Evolutionary conservation across 1,140 invertebrate species (phyloP), one percentile per base, ranked within the genome.

Genomic region (Lerema accius): DNA sequence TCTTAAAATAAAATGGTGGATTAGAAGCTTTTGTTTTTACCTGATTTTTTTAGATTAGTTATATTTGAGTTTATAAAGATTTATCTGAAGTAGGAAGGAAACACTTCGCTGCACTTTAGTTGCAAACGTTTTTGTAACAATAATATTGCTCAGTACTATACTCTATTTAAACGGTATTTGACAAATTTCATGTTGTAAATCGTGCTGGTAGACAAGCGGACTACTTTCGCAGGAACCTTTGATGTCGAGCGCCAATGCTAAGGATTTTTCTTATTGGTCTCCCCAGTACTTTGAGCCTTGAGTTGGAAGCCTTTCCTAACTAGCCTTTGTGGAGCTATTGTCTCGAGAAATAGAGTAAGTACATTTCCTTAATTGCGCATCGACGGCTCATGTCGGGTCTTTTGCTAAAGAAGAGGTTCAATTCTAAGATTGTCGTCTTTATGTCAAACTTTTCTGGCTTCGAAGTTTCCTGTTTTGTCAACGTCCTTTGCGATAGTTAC

Each of bases 241-340:
- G 28, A 32, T 10, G 28, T 32, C 39, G 19, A 42, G 19, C 42
- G 50, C 15, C 7, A 32, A 49, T 51, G 4, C 49, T 23, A 23
- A 42, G 50, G 50, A 53, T 53, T 53, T 53, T 53, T 55, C 42
- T 43, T 43, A 55, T 55, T 55, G 39, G 13, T 28, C 45, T 28
- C 19, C 45, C 19, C n/a, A 26, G 19, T 28, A 39, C 51, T 55
- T 10, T 43, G 23, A 43, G 39, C 37, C 43, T 43, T 43, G 40
- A 42, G 39, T 43, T 55, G 28, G 28, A 32, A 32, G 28, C 28
- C 28, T 32, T 32, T 32, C 28, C 28, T 32, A 32, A 32, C 28
- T 32, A 32, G 28, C 9, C 4, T 32, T 32, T 32, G 28, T 55
- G 19, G 16, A 40, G 37, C 50, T 53, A 3, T 51, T 40, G 50